Evolutionary conservation across 2,888 invertebrate species (phyloP).

Genomic region (Acronicta leporina): DNA sequence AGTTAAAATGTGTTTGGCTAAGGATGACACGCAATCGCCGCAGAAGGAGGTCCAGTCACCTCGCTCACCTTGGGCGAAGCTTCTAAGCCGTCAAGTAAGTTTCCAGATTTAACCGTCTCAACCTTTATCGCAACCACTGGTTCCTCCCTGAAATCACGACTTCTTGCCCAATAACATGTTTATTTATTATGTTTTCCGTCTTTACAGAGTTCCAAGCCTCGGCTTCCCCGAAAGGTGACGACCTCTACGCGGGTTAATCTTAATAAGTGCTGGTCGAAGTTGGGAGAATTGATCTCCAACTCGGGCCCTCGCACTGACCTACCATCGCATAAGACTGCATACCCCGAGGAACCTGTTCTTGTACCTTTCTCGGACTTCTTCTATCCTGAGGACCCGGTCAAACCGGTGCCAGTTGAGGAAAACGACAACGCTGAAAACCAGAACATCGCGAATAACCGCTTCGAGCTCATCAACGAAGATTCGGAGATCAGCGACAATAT

Average conservation of each 20-base stretch:
- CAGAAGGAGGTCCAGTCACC: constrained; percentile 82
- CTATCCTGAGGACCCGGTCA: constrained; percentile 80
- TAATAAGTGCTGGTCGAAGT: constrained; percentile 91
- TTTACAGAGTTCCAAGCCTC: constrained; percentile 88
- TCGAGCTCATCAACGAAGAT: constrained; percentile 76
- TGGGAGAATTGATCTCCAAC: constrained; percentile 89
- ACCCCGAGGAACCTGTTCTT: constrained; percentile 80
- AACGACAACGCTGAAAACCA: constrained; percentile 84
- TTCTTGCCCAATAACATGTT: constrained; percentile 12
- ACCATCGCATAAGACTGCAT: constrained; percentile 85
- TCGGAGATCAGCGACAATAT: constrained; percentile 89
- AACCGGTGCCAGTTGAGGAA: constrained; percentile 80
- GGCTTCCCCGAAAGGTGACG: constrained; percentile 88
- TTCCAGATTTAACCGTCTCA: constrained; percentile 23
- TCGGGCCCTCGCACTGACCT: constrained; percentile 81
- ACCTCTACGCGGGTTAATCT: constrained; percentile 90
- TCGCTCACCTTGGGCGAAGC: constrained; percentile 89
- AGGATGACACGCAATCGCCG: constrained; percentile 82
- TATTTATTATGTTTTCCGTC: constrained; percentile 61
- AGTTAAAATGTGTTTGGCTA: constrained; percentile 86
- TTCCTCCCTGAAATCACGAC: constrained; percentile 17
- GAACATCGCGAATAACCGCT: constrained; percentile 81
- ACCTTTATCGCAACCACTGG: constrained; percentile 6
- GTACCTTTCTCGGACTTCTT: constrained; percentile 82
- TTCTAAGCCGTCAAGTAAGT: constrained; percentile 88